Percentiles rank a stretch among this genome's conserved stretches.
Evolutionary conservation across 2,888 invertebrate genomes (phyloP).

Genomic region (Nephrotoma appendiculata): DNA sequence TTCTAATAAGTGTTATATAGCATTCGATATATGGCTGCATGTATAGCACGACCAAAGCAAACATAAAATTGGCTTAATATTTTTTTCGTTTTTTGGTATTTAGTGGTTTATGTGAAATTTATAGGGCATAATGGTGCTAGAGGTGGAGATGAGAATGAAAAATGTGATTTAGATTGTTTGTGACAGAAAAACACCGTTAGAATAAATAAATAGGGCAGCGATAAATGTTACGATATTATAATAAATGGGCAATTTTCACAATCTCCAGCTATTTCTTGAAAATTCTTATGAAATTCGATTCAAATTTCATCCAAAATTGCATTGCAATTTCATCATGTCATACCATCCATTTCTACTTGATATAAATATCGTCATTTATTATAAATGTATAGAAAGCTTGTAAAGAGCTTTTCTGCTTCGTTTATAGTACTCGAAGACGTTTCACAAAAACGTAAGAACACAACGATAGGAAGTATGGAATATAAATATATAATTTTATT

Average conservation of each 20-base stretch:
- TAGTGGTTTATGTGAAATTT: neutral
- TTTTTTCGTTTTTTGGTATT: too few species aligned
- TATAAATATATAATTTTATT: neutral
- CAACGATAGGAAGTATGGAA: neutral
- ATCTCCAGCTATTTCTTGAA: too few species aligned
- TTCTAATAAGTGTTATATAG: neutral
- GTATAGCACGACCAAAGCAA: neutral
- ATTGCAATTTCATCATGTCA: too few species aligned
- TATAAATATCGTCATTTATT: too few species aligned
- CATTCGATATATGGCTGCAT: neutral
- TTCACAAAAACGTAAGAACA: neutral
- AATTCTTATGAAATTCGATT: too few species aligned
- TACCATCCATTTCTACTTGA: too few species aligned
- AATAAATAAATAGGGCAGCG: neutral
- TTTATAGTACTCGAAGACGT: neutral
- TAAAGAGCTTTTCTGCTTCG: neutral
- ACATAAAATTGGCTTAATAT: neutral
- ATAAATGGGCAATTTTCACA: too few species aligned
- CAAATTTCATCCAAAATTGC: too few species aligned
- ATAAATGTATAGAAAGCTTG: too few species aligned
- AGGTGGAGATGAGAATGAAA: neutral
- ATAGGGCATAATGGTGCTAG: neutral
- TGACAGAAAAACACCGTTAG: neutral
- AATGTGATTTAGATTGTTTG: neutral
- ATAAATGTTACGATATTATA: too few species aligned